Conservation (phyloP, 2,888 invertebrate species). For the Rhingia campestris region DNA sequence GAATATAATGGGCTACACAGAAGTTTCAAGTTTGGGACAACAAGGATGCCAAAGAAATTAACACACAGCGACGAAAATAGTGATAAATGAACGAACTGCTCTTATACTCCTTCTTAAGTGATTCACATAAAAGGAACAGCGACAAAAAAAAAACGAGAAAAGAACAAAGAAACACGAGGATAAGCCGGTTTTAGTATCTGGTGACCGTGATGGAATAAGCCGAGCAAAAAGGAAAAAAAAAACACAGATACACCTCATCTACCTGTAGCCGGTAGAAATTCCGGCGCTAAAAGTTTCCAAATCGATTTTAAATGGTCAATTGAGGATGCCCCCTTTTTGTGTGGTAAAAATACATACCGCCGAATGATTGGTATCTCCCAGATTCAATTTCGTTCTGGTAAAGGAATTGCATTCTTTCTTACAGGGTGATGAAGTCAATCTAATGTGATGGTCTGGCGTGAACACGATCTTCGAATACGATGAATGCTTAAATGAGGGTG, state of each 20-base stretch:
- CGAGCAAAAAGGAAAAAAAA: conserved; percentile 16
- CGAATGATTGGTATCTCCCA: conserved; percentile 33
- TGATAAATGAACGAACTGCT: conserved; percentile 37
- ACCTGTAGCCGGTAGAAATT: conserved; percentile 47
- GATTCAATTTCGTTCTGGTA: conserved; percentile 34
- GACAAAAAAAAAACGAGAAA: conserved; percentile 54
- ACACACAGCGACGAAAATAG: conserved; percentile 24
- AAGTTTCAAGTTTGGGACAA: conserved; percentile 11
- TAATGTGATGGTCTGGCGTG: neutral
- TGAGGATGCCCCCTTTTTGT: conserved; percentile 55
- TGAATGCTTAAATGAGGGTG: too few relatives aligned
- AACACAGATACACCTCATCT: conserved; percentile 8
- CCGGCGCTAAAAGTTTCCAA: conserved; percentile 66
- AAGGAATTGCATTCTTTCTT: conserved; percentile 5
- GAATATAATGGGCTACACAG: conserved; percentile 19
- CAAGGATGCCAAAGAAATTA: conserved; percentile 51
- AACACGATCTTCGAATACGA: too few relatives aligned
- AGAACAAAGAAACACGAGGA: conserved; percentile 41
- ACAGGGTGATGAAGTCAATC: conserved; percentile 20
- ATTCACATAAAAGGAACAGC: conserved; percentile 47
- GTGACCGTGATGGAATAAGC: conserved; percentile 34
- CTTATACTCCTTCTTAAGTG: conserved; percentile 51
- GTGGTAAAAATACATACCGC: conserved; percentile 57
- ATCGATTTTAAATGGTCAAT: conserved; percentile 71
- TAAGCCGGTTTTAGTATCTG: conserved; percentile 69